Base-by-base conservation (phyloP, 1,140 invertebrate genomes). In the Drosophila nebulosa region DNA sequence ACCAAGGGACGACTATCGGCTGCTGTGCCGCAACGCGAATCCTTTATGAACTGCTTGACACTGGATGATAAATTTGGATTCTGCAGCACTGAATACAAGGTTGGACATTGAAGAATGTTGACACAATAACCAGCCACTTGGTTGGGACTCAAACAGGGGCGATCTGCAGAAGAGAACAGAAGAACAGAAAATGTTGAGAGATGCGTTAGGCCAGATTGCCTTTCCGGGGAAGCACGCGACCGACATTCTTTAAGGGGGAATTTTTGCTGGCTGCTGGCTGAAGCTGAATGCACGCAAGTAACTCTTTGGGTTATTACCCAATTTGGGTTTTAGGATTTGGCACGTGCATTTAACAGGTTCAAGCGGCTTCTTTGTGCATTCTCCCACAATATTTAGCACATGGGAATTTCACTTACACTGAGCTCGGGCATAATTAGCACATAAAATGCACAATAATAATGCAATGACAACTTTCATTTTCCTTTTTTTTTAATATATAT, bases 351-450 rank as follows among this genome's bases (percentile, higher is more conserved):
- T 10, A 10, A 32, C 30, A 30, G 27, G 27, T 39, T 39, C 4
- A 16, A 42, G 2, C 16, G 16, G 39, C 4, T 16, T 7, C 7
- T 42, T 42, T 42, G 18, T 51, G 18, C 46, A 21, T 50, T 50
- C n/a, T 21, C 42, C 42, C 21, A 21, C 2, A 1, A 21, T 50
- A 10, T 50, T 55, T 9, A 30, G 10, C 27, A 30, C 46, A 14
- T 42, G 14, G 51, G 16, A 39, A 32, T 32, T 32, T 32, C 52
- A 74, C 71, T 67, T 75, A 77, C 74, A 74, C 21, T 58, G 70
- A 6, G 70, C 70, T 55, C 35, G 52, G 42, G 36, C 56, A 32
- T 52, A 59, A 35, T 69, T 46, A 62, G 35, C 70, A 57, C 58
- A 24, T 24, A 73, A 62, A 52, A 77, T 39, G 42, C 62, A 65